Evolutionary conservation across 2,888 invertebrate genomes (phyloP).

Genomic region (Tachina grossa): DNA sequence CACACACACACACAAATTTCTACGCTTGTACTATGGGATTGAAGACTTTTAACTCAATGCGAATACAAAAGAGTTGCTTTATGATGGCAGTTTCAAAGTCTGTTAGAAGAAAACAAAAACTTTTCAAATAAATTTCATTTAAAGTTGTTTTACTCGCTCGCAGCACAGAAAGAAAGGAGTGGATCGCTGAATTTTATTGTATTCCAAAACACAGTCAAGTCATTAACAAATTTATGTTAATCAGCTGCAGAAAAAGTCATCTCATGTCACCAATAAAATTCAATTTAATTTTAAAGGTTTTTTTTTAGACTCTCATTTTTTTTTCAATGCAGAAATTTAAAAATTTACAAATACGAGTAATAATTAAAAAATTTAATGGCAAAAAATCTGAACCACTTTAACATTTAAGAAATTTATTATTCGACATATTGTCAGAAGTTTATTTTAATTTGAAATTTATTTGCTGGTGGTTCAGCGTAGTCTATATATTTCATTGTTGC

Average conservation of each 20-base stretch:
- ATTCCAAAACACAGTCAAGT: constrained; percentile 46
- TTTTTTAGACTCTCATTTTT: not conserved
- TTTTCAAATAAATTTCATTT: constrained; percentile 46
- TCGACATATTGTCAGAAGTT: too few relatives aligned
- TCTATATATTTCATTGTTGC: too few relatives aligned
- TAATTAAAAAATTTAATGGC: constrained; percentile 47
- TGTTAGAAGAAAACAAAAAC: constrained; percentile 22
- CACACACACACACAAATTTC: not conserved
- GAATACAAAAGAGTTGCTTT: constrained; percentile 52
- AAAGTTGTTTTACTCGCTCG: constrained; percentile 4
- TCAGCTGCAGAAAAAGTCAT: constrained; percentile 64
- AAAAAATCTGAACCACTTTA: constrained; percentile 7
- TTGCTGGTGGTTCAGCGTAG: too few relatives aligned
- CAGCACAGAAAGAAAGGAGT: constrained; percentile 50
- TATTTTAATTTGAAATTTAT: too few relatives aligned
- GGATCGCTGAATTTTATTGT: constrained; percentile 48
- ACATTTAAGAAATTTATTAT: too few relatives aligned
- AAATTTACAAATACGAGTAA: constrained; percentile 14
- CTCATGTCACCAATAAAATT: constrained; percentile 58
- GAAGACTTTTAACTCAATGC: not conserved
- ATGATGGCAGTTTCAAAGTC: constrained; percentile 30
- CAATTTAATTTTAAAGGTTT: constrained; percentile 41
- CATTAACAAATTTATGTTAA: constrained; percentile 71
- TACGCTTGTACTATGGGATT: not conserved
- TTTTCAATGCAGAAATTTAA: not conserved